Evolutionary conservation across 2,797 vertebrate genomes (phyloP).

Genomic region (Phataginus tricuspis): DNA sequence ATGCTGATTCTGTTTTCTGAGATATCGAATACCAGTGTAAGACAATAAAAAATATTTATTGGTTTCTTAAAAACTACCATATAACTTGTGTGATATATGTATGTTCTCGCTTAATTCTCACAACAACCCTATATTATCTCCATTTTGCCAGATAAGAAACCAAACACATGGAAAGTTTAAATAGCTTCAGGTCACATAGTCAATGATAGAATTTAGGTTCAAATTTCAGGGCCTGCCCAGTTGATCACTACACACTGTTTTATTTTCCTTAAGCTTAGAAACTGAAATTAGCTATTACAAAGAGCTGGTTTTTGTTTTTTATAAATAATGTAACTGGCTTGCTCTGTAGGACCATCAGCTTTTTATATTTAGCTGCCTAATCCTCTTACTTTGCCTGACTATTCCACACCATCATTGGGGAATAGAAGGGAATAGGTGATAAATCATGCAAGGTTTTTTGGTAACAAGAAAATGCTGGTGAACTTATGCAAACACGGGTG

Average conservation of each 20-base stretch:
- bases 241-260: neutral
- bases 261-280: neutral
- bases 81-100: neutral
- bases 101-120: neutral
- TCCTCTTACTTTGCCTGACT: neutral
- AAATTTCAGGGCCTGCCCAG: neutral
- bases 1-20: neutral
- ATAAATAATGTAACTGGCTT: neutral
- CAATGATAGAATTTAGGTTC: neutral
- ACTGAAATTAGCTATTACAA: neutral
- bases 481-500: neutral
- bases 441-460: neutral
- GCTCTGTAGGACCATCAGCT: neutral
- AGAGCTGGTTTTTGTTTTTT: neutral
- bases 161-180: neutral
- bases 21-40: neutral
- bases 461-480: neutral
- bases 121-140: neutral
- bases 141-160: constrained; percentile 17
- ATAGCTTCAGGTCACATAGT: neutral
- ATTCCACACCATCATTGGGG: neutral
- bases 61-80: neutral
- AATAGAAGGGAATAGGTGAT: neutral
- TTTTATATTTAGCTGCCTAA: neutral
- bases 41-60: neutral